These are phyloP conservation scores for Prietella phreatophila DNA, from an alignment of 2,113 vertebrate genomes.

Conservation along the genomic window DNA sequence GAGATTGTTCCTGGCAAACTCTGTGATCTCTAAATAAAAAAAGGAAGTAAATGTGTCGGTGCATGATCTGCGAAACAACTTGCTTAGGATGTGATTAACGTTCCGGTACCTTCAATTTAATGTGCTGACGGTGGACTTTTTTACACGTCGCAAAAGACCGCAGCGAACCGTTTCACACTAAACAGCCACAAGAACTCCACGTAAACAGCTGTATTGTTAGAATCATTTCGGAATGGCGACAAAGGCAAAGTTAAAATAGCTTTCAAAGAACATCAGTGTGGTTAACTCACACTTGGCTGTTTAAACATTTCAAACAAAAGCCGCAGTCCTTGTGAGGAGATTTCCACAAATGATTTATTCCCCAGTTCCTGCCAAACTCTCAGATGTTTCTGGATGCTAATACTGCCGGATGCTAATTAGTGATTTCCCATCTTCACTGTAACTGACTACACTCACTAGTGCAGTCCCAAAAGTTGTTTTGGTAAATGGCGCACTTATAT, in stretches of 20 bases:
- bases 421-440: neutral
- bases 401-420: neutral
- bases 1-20: conserved; percentile 31
- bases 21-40: conserved; percentile 10
- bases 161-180: neutral
- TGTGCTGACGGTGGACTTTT: neutral
- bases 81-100: conserved; percentile 11
- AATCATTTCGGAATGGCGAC: neutral
- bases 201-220: neutral
- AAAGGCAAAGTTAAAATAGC: neutral
- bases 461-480: neutral
- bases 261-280: neutral
- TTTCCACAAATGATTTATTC: neutral
- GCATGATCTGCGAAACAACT: conserved; percentile 8
- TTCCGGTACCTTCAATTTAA: neutral
- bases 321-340: neutral
- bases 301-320: neutral
- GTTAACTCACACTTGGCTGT: neutral
- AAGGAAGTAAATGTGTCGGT: neutral
- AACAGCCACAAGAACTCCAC: neutral
- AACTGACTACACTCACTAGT: neutral
- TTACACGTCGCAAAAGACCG: neutral
- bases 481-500: too few species aligned
- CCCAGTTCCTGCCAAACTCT: neutral
- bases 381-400: neutral